phyloP scores from a whole-genome alignment of 2,888 invertebrate genomes.

The Pseudococcus viburni region DNA sequence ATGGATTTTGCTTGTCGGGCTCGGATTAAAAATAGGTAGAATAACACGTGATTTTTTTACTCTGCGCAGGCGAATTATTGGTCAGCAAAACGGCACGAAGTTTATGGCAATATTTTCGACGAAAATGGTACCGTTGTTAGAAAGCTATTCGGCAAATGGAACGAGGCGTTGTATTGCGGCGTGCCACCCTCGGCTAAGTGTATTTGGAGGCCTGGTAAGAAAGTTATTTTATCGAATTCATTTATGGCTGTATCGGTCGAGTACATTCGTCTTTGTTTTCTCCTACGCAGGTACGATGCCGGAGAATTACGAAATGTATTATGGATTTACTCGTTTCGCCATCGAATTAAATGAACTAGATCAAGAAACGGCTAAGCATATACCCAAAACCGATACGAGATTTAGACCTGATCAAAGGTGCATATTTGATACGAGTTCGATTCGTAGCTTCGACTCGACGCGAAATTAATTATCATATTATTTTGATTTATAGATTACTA shows the following conservation, averaged over 20 bases:
- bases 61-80: conserved; percentile 79
- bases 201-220: conserved; percentile 82
- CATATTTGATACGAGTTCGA: not conserved
- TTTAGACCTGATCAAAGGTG: conserved; percentile 83
- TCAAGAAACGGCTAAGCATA: conserved; percentile 75
- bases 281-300: conserved; percentile 79
- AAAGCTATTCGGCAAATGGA: conserved; percentile 85
- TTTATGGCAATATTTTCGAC: conserved; percentile 79
- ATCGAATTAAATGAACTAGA: conserved; percentile 87
- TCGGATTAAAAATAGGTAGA: not conserved
- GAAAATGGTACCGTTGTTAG: conserved; percentile 76
- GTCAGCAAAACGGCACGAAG: conserved; percentile 84
- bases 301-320: conserved; percentile 84
- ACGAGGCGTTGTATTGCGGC: conserved; percentile 83
- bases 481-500: conserved; percentile 73
- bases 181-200: conserved; percentile 81
- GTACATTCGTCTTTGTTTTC: not conserved
- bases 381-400: conserved; percentile 85
- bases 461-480: not conserved
- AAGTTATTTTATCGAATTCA: not conserved
- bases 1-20: not conserved
- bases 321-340: conserved; percentile 88
- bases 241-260: not conserved
- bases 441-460: not conserved
- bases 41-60: not conserved